Percentiles rank a stretch among this genome's conserved stretches.
Evolutionary conservation across 2,888 invertebrate species (phyloP).

Genomic region (Brachycybe producta): DNA sequence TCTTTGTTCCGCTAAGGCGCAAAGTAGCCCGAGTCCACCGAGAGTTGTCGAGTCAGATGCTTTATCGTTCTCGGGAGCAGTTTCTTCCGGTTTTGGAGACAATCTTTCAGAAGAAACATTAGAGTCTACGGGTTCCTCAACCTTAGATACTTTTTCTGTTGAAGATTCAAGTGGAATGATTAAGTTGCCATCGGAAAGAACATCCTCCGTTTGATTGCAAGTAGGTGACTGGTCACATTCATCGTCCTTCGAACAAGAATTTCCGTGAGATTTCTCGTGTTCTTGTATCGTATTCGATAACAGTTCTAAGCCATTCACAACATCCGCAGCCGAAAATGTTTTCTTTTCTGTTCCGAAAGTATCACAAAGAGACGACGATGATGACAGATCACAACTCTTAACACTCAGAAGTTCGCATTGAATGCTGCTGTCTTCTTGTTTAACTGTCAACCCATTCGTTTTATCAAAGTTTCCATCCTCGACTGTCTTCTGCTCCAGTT

Average conservation of each 20-base stretch:
- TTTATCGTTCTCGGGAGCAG: constrained; percentile 21
- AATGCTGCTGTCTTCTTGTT: constrained; percentile 15
- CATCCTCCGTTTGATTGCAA: neutral
- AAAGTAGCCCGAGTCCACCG: constrained; percentile 51
- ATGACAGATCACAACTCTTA: neutral
- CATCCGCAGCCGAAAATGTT: constrained; percentile 10
- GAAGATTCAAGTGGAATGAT: neutral
- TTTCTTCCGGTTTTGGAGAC: neutral
- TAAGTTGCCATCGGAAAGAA: too few species aligned
- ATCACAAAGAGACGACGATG: neutral
- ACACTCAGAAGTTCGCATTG: constrained; percentile 12
- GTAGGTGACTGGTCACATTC: too few species aligned
- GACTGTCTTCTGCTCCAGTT: neutral
- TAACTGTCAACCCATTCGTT: neutral
- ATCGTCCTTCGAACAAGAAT: neutral
- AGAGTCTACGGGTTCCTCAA: neutral
- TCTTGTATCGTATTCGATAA: constrained; percentile 74
- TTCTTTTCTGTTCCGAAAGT: neutral
- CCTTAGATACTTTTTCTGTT: neutral
- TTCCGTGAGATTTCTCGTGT: constrained; percentile 42
- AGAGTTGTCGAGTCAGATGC: constrained; percentile 21
- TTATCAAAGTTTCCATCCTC: neutral
- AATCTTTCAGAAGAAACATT: neutral
- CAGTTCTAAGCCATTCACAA: constrained; percentile 52
- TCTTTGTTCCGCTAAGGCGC: constrained; percentile 71